Conservation (phyloP, 2,113 vertebrate species). For the Antechinus flavipes region DNA sequence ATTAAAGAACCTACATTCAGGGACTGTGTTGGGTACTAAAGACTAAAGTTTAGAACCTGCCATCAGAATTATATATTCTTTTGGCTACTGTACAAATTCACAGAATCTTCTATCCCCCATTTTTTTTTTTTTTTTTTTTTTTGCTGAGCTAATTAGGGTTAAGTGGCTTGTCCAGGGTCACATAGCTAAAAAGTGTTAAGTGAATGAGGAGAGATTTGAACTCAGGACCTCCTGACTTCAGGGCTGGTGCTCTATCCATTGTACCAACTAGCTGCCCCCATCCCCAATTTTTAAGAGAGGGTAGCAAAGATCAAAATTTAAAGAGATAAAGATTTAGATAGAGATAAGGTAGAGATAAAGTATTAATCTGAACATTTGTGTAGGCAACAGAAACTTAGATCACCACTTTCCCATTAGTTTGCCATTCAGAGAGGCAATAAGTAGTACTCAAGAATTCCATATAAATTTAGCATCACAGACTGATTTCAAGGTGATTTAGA, state of each 20-base stretch:
- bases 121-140: background rate
- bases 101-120: background rate
- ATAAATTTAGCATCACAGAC: background rate
- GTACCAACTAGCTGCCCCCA: no score
- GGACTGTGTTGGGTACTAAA: background rate
- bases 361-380: background rate
- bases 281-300: background rate
- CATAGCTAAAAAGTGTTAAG: no score
- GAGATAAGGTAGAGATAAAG: no score
- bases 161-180: no score
- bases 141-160: no score
- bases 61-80: background rate
- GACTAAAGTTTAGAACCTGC: background rate
- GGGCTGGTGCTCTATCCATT: no score
- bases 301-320: background rate
- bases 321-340: no score
- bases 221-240: no score
- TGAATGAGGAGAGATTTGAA: no score
- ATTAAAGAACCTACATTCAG: background rate
- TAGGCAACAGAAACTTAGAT: background rate
- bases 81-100: background rate
- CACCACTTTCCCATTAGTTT: background rate
- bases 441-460: background rate
- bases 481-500: background rate
- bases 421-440: background rate